Percentiles rank a stretch among this genome's conserved stretches.
Evolutionary conservation across 1,140 invertebrate genomes (phyloP).

Genomic region (Oscheius sp.): DNA sequence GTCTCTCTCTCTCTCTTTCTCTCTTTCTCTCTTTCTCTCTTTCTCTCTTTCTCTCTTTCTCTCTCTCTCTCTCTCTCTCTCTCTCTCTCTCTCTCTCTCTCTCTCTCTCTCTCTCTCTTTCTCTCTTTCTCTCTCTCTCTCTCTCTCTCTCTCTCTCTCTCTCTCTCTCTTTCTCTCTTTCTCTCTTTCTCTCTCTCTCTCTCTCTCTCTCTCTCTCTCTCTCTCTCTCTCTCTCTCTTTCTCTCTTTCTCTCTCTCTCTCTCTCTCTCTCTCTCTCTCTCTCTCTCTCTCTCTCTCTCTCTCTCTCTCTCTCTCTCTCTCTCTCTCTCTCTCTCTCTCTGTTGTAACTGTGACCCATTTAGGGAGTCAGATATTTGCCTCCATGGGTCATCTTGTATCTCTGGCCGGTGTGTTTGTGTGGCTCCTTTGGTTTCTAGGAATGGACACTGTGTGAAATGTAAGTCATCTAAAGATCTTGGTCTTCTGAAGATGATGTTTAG

Average conservation of each 20-base stretch:
- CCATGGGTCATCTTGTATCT: background rate
- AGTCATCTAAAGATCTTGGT: background rate
- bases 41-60: background rate
- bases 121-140: background rate
- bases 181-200: background rate
- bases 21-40: background rate
- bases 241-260: background rate
- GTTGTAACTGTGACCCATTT: too few species aligned
- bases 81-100: background rate
- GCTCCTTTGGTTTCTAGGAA: background rate
- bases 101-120: background rate
- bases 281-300: background rate
- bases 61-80: background rate
- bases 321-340: background rate
- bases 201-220: background rate
- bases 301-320: background rate
- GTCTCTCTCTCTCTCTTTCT: background rate
- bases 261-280: background rate
- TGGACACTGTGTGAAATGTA: conserved; percentile 1
- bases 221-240: background rate
- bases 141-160: background rate
- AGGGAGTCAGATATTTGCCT: background rate
- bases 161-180: background rate
- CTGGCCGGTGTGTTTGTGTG: background rate
- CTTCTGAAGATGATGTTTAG: background rate